phyloP scores from a whole-genome alignment of 1,140 invertebrate species.

The Bombus breviceps region DNA sequence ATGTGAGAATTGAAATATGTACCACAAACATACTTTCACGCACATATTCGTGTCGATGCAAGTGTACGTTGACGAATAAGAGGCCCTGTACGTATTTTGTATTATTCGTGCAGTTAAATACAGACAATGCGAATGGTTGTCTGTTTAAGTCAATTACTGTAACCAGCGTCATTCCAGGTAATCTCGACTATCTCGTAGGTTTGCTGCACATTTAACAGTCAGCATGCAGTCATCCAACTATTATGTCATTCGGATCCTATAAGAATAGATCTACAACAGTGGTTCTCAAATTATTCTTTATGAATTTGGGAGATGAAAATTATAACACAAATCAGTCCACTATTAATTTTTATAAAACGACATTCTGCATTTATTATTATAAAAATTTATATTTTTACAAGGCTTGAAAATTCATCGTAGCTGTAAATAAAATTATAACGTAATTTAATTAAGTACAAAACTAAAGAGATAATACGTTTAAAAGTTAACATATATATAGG shows the following conservation, averaged over 20 bases:
- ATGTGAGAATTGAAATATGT: not conserved
- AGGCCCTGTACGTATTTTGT: not conserved
- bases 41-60: not conserved
- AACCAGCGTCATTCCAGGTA: slow-evolving; percentile 33
- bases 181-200: slow-evolving; percentile 38
- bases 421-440: not conserved
- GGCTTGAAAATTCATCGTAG: not conserved
- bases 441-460: not conserved
- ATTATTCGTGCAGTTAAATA: slow-evolving; percentile 34
- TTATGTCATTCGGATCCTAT: slow-evolving; percentile 45
- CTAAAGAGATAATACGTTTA: not conserved
- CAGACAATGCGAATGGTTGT: slow-evolving; percentile 13
- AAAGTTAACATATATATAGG: not conserved
- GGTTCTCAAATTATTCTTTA: slow-evolving; percentile 13
- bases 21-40: not conserved
- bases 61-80: not conserved
- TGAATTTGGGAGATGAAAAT: not conserved
- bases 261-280: slow-evolving; percentile 23
- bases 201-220: slow-evolving; percentile 41
- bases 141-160: slow-evolving; percentile 21
- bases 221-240: slow-evolving; percentile 39
- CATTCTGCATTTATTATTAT: not conserved
- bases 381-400: not conserved
- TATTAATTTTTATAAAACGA: not conserved
- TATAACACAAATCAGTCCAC: not conserved